Percentiles rank a stretch among this genome's conserved stretches.
Conservation (phyloP, 2,797 vertebrate species). For the Sebastolobus alascanus region DNA sequence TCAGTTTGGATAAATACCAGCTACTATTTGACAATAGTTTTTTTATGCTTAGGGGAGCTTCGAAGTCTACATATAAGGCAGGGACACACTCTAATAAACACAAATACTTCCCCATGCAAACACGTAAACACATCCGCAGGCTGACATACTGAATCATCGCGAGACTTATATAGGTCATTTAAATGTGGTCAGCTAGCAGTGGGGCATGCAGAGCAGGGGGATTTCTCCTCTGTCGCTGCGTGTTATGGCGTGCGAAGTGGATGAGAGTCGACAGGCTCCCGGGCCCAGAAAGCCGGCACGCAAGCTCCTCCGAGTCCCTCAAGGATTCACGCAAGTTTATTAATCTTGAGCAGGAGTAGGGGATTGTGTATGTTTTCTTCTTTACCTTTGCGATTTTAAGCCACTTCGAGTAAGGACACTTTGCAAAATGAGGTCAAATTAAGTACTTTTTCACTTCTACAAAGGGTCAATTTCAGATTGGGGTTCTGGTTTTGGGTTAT, state of each 20-base stretch:
- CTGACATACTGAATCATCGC: slow-evolving; percentile 64
- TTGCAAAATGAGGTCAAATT: slow-evolving; percentile 37
- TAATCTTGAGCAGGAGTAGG: slow-evolving; percentile 14
- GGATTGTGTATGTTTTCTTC: slow-evolving; percentile 3
- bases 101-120: neutral
- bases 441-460: neutral
- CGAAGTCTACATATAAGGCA: neutral
- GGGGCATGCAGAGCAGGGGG: slow-evolving; percentile 43
- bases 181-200: slow-evolving; percentile 35
- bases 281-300: slow-evolving; percentile 52
- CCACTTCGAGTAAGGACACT: neutral
- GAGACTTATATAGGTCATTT: slow-evolving; percentile 73
- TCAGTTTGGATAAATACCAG: slow-evolving; percentile 16
- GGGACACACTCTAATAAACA: neutral
- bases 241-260: slow-evolving; percentile 13
- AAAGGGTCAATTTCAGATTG: neutral
- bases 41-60: neutral
- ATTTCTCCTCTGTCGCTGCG: slow-evolving; percentile 55
- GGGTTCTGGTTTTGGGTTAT: neutral
- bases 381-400: slow-evolving; percentile 1
- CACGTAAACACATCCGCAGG: slow-evolving; percentile 34
- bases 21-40: slow-evolving; percentile 18
- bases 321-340: slow-evolving; percentile 18
- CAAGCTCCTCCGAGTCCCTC: slow-evolving; percentile 41
- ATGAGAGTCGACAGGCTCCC: slow-evolving; percentile 50